Base-by-base conservation (phyloP, 2,113 vertebrate species). In the Emydocephalus ijimae region DNA sequence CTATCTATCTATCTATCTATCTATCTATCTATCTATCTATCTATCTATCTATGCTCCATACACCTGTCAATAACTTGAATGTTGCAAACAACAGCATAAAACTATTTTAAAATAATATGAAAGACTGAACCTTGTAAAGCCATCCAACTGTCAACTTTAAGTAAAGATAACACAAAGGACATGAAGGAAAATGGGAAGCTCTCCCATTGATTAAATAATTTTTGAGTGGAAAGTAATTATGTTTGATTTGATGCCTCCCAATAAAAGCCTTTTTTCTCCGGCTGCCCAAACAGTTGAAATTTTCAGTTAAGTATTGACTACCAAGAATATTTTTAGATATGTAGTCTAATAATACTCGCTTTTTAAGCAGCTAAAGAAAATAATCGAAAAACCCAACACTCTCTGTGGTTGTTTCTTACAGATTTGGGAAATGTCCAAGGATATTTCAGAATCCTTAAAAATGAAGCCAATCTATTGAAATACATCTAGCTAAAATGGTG, bases 321-420 rank as follows among this genome's bases (percentile, higher is more conserved):
- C 48, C 8, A 21, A 24, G n/a, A 29, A 24, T 59, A 59, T 91
- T 91, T 87, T 91, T 91, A 91, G 90, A 91, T 86, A 45, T n/a
- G 24, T 24, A 10, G 15, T 39, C 9, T 57, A 86, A 26, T 26
- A 48, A 48, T 39, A 87, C 57, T 50, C 15, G 50, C 39, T 54
- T 90, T 81, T 90, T n/a, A 69, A 48, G 26, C 45, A 50, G 43
- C 89, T 18, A 50, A 50, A 90, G 24, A 86, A 86, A 26, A 86
- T 24, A 86, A 86, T 24, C 5, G 10, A 23, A 1, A 43, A 50
- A 15, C 43, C 43, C 9, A 7, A 43, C 14, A 24, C 5, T n/a
- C 9, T 69, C 50, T 85, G 69, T 85, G 54, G 26, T 14, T 86
- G 54, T 86, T 87, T 55, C 57, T 91, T n/a, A 86, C 5, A 45